Base-by-base conservation (phyloP, 92 coral and sea anemone species). In the Palythoa grandiflora region DNA sequence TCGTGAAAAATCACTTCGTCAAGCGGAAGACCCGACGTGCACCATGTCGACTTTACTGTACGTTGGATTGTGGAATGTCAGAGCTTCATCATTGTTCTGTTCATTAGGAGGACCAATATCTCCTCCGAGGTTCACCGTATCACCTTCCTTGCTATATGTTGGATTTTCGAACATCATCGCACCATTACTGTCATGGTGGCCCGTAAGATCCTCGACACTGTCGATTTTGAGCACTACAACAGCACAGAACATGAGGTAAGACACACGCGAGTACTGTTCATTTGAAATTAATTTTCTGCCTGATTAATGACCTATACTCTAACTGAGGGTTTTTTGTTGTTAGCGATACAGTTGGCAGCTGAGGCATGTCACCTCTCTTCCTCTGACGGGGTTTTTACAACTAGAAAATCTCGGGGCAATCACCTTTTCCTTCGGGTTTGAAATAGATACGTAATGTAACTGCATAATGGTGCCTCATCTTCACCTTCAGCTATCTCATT, bases 111-210 rank as follows among this genome's bases (percentile, higher is more conserved):
- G 60, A 17, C 75, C 38, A 36, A 9, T 20, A 12, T 68, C 73
- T 10, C 38, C 12, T 8, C 66, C 66, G 3, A 54, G 28, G n/a
- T 94, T 95, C 15, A 83, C 94, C 35, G 21, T 17, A 2, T 40
- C 83, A 3, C 16, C 21, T 9, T 63, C 87, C 2, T 88, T 93
- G 71, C 92, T 91, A 89, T 90, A 94, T 2, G 98, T 94, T 2
- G 98, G 94, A 83, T 94, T 94, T 37, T 92, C 81, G 83, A 93
- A 94, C 98, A 93, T 93, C 98, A 93, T 93, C 55, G 88, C 83
- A 9, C 96, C 98, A 8, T 91, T 89, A 1, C 86, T 80, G 40
- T 78, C 89, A 2, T 50, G 47, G 16, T 52, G 3, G 14, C 80
- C 63, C 4, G 84, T 61, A 3, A 79, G 84, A n/a, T 79, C 84